Percentiles rank a stretch among this genome's conserved stretches.
Conservation (phyloP, 2,113 vertebrate species). For the Ceuthmochares aereus region DNA sequence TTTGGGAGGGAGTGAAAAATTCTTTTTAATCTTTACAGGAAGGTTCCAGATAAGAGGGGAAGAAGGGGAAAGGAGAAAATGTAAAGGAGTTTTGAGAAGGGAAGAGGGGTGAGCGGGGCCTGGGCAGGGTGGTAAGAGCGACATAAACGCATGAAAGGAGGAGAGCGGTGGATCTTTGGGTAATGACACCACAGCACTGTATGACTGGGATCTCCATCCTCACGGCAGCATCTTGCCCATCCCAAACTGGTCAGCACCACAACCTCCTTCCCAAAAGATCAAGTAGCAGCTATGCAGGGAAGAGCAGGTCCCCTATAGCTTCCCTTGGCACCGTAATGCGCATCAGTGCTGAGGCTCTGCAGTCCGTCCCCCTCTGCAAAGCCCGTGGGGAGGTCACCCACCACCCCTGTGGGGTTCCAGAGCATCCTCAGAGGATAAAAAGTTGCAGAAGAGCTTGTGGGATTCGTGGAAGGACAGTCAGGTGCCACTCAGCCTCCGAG, state of each 20-base stretch:
- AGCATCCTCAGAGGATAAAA: not conserved
- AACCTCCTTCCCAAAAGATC: constrained; percentile 15
- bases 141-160: not conserved
- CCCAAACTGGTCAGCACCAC: not conserved
- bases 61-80: not conserved
- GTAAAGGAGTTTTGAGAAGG: not conserved
- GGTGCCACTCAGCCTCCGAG: not conserved
- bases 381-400: not conserved
- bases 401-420: accelerated
- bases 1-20: constrained; percentile 20
- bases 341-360: not conserved
- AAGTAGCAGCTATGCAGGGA: constrained; percentile 47
- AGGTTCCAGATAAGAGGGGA: not conserved
- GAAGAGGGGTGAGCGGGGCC: not conserved
- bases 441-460: not conserved
- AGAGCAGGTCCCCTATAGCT: not conserved
- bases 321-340: not conserved
- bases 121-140: not conserved
- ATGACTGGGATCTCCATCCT: constrained; percentile 19
- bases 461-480: not conserved
- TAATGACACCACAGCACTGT: not conserved
- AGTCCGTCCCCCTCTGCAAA: not conserved
- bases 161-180: not conserved
- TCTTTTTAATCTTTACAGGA: not conserved
- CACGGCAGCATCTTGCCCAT: constrained; percentile 32